A percentile compares a stretch with the other conserved stretches of the same genome.
Evolutionary conservation across 2,113 vertebrate genomes (phyloP).

Genomic region (Pedetes capensis): DNA sequence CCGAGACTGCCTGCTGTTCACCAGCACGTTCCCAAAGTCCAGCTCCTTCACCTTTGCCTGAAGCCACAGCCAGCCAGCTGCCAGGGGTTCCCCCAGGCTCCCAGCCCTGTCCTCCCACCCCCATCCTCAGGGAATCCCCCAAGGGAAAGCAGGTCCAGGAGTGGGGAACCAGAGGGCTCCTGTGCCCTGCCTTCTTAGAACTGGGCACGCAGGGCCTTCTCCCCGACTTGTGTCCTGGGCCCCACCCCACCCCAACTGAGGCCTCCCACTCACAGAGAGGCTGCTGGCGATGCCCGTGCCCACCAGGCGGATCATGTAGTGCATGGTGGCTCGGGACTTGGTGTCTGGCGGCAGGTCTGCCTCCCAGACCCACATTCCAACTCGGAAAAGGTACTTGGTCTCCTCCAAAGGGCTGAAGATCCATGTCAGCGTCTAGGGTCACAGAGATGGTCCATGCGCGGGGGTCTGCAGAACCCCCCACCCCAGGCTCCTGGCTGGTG

Average conservation of each 20-base stretch:
- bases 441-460: background rate
- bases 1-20: conserved; percentile 84
- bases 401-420: conserved; percentile 89
- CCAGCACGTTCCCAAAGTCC: conserved; percentile 87
- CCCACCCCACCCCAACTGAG: background rate
- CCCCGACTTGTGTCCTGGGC: background rate
- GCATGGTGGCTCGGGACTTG: conserved; percentile 27
- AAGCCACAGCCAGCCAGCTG: conserved; percentile 47
- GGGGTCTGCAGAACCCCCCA: background rate
- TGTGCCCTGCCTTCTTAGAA: background rate
- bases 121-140: background rate
- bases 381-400: conserved; percentile 84
- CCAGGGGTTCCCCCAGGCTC: background rate
- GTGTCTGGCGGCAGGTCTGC: conserved; percentile 54
- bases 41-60: conserved; percentile 86
- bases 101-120: background rate
- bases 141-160: background rate
- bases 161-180: background rate
- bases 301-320: conserved; percentile 83
- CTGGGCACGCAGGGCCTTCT: background rate
- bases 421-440: conserved; percentile 89
- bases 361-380: conserved; percentile 85
- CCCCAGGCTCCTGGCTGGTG: background rate
- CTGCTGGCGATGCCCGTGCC: conserved; percentile 82
- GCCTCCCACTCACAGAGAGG: conserved; percentile 65